These are phyloP conservation scores for Nasonia oneida DNA, from an alignment of 2,888 invertebrate species.

Conservation along the genomic window DNA sequence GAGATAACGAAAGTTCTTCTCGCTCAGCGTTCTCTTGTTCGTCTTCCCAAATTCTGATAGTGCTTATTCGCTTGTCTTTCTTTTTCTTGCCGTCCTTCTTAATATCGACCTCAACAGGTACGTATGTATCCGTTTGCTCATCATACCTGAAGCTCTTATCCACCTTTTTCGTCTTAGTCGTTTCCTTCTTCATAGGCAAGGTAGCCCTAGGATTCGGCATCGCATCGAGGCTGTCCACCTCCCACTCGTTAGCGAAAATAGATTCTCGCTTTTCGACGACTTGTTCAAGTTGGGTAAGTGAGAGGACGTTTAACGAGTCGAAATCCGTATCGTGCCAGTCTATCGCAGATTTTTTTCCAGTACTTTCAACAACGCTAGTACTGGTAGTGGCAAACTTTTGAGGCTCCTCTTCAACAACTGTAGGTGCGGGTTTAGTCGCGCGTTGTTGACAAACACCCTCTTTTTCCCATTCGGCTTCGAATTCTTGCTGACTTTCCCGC, in stretches of 20 bases:
- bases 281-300: slow-evolving; percentile 74
- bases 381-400: slow-evolving; percentile 26
- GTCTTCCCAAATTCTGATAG: slow-evolving; percentile 76
- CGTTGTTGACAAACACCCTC: slow-evolving; percentile 61
- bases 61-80: slow-evolving; percentile 68
- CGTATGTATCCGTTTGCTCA: slow-evolving; percentile 75
- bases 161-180: slow-evolving; percentile 67
- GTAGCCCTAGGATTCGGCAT: slow-evolving; percentile 63
- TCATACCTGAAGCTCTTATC: slow-evolving; percentile 75
- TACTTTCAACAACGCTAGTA: background rate
- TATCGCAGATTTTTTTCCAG: slow-evolving; percentile 52
- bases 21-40: slow-evolving; percentile 76
- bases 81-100: slow-evolving; percentile 68
- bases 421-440: background rate
- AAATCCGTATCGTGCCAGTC: slow-evolving; percentile 75
- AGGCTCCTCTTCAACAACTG: slow-evolving; percentile 25
- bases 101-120: slow-evolving; percentile 71
- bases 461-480: slow-evolving; percentile 69
- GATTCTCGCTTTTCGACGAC: background rate
- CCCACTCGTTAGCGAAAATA: slow-evolving; percentile 75
- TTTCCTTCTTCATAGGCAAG: slow-evolving; percentile 1
- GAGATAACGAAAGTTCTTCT: slow-evolving; percentile 70
- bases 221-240: slow-evolving; percentile 76
- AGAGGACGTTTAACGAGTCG: slow-evolving; percentile 73
- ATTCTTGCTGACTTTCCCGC: slow-evolving; percentile 63